These are phyloP conservation scores for Stigmatopora argus DNA, from an alignment of 2,113 vertebrate species.

Conservation along the genomic window DNA sequence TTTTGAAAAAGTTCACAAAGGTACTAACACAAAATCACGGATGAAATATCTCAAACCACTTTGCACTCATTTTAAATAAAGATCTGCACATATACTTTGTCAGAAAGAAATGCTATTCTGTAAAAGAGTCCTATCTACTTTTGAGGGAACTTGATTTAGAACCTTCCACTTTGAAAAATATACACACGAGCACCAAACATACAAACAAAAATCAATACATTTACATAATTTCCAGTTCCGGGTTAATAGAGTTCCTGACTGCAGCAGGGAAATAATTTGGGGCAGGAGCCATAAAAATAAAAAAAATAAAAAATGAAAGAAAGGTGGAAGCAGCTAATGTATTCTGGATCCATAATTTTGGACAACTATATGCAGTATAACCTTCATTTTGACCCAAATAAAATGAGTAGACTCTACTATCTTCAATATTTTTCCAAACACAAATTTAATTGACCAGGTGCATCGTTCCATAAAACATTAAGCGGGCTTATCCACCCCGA, in stretches of 20 bases:
- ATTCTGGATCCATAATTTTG: slow-evolving; percentile 64
- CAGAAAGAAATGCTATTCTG: slow-evolving; percentile 1
- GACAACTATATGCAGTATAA: slow-evolving; percentile 57
- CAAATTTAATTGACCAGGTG: slow-evolving; percentile 60
- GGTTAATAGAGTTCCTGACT: slow-evolving; percentile 65
- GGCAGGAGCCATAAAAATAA: slow-evolving; percentile 37
- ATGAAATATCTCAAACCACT: background rate
- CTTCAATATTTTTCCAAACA: slow-evolving; percentile 60
- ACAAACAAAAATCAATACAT: slow-evolving; percentile 60
- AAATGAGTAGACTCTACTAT: slow-evolving; percentile 32
- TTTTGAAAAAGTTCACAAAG: too few relatives aligned
- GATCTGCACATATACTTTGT: background rate
- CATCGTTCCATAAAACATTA: slow-evolving; percentile 20
- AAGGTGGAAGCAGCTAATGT: slow-evolving; percentile 54
- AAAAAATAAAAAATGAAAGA: slow-evolving; percentile 59
- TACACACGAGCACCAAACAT: slow-evolving; percentile 44
- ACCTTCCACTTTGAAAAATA: slow-evolving; percentile 47
- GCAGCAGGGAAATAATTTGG: slow-evolving; percentile 66
- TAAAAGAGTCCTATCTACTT: slow-evolving; percentile 4
- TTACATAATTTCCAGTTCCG: slow-evolving; percentile 67
- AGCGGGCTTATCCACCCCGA: background rate
- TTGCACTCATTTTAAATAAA: background rate
- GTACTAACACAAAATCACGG: background rate
- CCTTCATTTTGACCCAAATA: slow-evolving; percentile 15
- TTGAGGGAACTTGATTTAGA: slow-evolving; percentile 45